A percentile compares a stretch with the other conserved stretches of the same genome.
Conservation (phyloP, 2,797 vertebrate species). For the Numenius phaeopus region DNA sequence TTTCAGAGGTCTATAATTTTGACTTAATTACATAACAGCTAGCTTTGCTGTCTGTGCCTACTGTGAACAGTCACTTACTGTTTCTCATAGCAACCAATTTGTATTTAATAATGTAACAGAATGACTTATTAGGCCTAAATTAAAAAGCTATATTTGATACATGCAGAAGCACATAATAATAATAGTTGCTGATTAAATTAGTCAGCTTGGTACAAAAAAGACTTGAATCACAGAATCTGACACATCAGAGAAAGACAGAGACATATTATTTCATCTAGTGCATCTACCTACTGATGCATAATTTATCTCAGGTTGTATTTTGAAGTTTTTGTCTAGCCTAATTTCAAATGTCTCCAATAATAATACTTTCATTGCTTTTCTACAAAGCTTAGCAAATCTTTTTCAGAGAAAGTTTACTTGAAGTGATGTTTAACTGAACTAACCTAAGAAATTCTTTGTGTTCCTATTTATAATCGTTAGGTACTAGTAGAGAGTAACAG, state of each 20-base stretch:
- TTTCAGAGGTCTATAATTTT: slow-evolving; percentile 61
- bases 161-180: slow-evolving; percentile 34
- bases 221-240: neutral
- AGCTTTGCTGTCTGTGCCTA: slow-evolving; percentile 27
- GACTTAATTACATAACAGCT: slow-evolving; percentile 65
- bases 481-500: neutral
- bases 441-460: neutral
- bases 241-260: neutral
- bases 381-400: neutral
- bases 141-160: slow-evolving; percentile 44
- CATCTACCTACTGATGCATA: neutral
- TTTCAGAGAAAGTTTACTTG: neutral
- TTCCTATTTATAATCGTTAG: neutral
- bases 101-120: slow-evolving; percentile 63
- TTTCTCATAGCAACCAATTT: slow-evolving; percentile 71
- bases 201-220: neutral
- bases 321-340: neutral
- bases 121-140: slow-evolving; percentile 52
- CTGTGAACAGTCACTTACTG: slow-evolving; percentile 42
- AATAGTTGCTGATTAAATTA: slow-evolving; percentile 44
- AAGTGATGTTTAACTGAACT: neutral
- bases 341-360: slow-evolving; percentile 17
- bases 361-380: neutral
- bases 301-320: slow-evolving; percentile 9
- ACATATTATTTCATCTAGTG: neutral